Evolutionary conservation across 2,797 vertebrate species (phyloP).

Genomic region (Buphagus erythrorhynchus): DNA sequence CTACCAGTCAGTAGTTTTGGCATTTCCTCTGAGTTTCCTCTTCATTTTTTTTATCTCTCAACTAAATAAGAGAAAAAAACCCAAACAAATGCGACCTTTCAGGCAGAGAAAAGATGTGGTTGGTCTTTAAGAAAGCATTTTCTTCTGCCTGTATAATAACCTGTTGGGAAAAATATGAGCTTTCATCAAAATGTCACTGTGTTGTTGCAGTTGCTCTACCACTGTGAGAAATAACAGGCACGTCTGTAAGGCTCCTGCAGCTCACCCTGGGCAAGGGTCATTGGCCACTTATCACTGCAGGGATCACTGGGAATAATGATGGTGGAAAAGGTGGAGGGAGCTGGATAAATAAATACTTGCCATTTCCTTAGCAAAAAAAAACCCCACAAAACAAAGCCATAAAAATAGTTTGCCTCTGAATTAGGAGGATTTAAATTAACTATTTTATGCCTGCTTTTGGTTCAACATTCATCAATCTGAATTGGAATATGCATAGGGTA

Average conservation of each 20-base stretch:
- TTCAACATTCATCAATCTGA: not conserved
- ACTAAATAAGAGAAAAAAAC: not conserved
- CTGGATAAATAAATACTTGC: not conserved
- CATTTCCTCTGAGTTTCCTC: not conserved
- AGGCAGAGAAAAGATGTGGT: not conserved
- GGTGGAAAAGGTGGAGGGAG: not conserved
- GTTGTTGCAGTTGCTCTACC: not conserved
- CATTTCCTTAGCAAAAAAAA: not conserved
- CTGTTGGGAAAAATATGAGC: not conserved
- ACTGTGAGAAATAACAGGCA: not conserved
- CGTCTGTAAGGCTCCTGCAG: not conserved
- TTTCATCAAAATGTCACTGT: constrained; percentile 51
- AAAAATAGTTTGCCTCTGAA: not conserved
- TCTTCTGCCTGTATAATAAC: not conserved
- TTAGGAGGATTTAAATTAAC: not conserved
- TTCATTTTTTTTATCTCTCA: not conserved
- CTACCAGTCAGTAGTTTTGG: not conserved
- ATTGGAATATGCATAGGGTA: not conserved
- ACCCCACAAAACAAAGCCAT: no score
- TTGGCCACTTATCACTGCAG: constrained; percentile 21
- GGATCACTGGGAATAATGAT: not conserved
- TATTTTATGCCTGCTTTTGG: not conserved
- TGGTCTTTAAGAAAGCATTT: constrained; percentile 28
- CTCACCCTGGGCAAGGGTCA: not conserved
- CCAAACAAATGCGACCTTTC: not conserved